phyloP scores from a whole-genome alignment of 2,888 invertebrate species.

The Melanargia galathea region DNA sequence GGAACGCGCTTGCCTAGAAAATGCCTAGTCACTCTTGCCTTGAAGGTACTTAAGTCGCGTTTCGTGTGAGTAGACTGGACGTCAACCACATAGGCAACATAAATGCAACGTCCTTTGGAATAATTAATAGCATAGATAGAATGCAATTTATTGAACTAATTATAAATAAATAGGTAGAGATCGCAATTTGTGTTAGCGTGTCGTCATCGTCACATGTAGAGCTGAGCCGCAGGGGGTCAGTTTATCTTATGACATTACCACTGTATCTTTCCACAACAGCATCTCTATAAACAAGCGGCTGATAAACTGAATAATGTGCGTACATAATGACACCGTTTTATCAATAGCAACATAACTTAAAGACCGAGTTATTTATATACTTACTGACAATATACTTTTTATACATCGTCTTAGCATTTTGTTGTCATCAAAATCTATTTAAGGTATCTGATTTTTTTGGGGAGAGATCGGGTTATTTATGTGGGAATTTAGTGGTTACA shows the following conservation, averaged over 20 bases:
- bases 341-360: background rate
- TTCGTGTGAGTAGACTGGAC: no score
- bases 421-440: background rate
- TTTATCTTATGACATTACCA: constrained; percentile 60
- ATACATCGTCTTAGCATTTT: background rate
- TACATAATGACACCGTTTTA: constrained; percentile 9
- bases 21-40: no score
- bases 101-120: background rate
- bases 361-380: constrained; percentile 4
- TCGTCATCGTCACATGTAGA: constrained; percentile 55
- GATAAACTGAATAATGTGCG: constrained; percentile 54
- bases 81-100: background rate
- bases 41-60: no score
- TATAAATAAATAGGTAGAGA: constrained; percentile 28
- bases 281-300: constrained; percentile 58
- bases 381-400: no score
- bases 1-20: no score
- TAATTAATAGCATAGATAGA: constrained; percentile 7
- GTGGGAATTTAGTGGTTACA: no score
- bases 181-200: constrained; percentile 55
- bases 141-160: constrained; percentile 35
- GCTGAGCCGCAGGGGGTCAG: constrained; percentile 68
- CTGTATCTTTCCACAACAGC: constrained; percentile 70
- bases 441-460: background rate
- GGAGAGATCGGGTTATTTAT: no score